Percentiles rank a stretch among this genome's conserved stretches.
Evolutionary conservation across 2,888 invertebrate species (phyloP).

Genomic region (Pachliopta kotzebuea): DNA sequence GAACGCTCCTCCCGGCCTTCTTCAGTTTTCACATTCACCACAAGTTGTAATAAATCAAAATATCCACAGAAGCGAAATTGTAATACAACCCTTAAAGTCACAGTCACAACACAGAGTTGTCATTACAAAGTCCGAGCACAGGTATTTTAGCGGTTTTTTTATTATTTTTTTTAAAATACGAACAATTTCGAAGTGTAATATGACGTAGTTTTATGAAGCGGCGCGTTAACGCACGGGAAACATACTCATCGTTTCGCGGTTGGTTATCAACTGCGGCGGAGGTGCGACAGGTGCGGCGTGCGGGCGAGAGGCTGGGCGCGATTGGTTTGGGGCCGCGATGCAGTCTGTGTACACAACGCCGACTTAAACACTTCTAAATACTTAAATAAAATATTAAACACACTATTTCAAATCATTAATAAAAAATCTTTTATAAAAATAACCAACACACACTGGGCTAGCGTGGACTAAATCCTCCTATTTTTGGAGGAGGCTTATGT

Average conservation of each 20-base stretch:
- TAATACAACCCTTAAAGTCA: slow-evolving; percentile 19
- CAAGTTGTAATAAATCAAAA: slow-evolving; percentile 35
- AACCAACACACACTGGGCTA: too few relatives aligned
- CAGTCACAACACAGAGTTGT: slow-evolving; percentile 24
- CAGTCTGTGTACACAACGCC: slow-evolving; percentile 38
- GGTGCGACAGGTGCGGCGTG: slow-evolving; percentile 37
- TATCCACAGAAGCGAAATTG: slow-evolving; percentile 7
- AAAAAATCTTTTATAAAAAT: background rate
- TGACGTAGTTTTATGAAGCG: slow-evolving; percentile 24
- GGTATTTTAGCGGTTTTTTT: background rate
- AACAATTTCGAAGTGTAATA: background rate
- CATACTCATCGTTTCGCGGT: slow-evolving; percentile 58
- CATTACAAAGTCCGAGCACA: slow-evolving; percentile 28
- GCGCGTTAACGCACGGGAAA: slow-evolving; percentile 33
- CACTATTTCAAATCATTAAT: background rate
- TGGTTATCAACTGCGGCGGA: slow-evolving; percentile 63
- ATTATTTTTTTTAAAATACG: background rate
- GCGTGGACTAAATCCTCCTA: too few relatives aligned
- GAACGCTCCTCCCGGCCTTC: slow-evolving; percentile 60
- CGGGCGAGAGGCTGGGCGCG: slow-evolving; percentile 57
- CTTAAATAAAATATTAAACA: slow-evolving; percentile 4
- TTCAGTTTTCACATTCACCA: slow-evolving; percentile 62
- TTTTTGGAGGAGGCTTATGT: too few relatives aligned
- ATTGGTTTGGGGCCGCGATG: slow-evolving; percentile 42
- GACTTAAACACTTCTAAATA: slow-evolving; percentile 13